Evolutionary conservation across 2,113 vertebrate genomes (phyloP).

Genomic region (Coryphaenoides rupestris): DNA sequence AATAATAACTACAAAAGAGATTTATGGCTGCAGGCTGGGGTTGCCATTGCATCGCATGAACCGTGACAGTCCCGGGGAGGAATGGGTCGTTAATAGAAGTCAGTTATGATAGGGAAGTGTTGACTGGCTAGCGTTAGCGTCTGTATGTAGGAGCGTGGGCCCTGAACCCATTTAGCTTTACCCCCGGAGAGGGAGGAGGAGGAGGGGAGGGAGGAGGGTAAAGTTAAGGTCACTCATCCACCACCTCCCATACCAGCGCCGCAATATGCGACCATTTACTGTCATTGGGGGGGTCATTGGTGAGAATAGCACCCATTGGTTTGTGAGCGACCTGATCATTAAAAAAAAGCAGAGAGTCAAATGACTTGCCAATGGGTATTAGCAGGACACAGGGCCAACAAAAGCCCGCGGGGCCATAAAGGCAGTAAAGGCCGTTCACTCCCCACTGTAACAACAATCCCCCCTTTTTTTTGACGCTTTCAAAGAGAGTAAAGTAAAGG

Average conservation of each 20-base stretch:
- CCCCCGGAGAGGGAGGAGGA: conserved; percentile 11
- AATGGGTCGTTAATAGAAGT: too few species aligned
- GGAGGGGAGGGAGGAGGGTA: conserved; percentile 29
- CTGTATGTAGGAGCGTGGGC: too few species aligned
- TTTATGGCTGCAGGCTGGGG: too few species aligned
- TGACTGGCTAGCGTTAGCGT: too few species aligned
- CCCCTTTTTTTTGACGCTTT: conserved; percentile 44
- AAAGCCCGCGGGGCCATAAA: conserved; percentile 69
- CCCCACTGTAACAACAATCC: conserved; percentile 75
- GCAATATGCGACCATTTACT: conserved; percentile 40
- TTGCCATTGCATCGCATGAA: too few species aligned
- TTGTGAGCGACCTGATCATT: conserved; percentile 67
- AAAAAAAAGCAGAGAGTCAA: conserved; percentile 69
- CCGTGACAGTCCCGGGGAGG: too few species aligned
- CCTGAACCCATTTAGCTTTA: too few species aligned
- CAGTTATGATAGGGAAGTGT: too few species aligned
- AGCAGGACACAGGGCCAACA: conserved; percentile 72
- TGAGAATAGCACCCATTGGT: conserved; percentile 51
- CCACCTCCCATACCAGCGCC: conserved; percentile 14
- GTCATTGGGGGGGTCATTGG: conserved; percentile 58
- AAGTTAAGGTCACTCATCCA: conserved; percentile 58
- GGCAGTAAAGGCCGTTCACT: conserved; percentile 73
- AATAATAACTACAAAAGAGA: too few species aligned
- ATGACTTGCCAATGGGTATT: conserved; percentile 71
- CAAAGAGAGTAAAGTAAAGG: conserved; percentile 66